phyloP scores from a whole-genome alignment of 2,113 vertebrate genomes.

The Zosterops hypoxanthus region DNA sequence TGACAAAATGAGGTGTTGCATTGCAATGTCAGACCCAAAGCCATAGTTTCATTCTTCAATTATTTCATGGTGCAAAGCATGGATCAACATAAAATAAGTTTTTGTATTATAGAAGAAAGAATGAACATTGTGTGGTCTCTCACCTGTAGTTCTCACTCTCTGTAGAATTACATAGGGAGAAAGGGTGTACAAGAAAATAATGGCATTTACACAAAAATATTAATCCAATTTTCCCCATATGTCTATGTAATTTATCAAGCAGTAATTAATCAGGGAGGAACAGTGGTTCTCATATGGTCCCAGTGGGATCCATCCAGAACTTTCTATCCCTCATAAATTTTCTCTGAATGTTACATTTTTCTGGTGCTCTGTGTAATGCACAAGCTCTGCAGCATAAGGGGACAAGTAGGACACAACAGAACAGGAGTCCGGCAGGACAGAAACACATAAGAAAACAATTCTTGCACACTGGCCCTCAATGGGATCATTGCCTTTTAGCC shows the following conservation, averaged over 20 bases:
- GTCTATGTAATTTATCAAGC: neutral
- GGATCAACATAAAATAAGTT: neutral
- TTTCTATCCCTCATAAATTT: neutral
- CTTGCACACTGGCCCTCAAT: neutral
- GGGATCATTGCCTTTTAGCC: neutral
- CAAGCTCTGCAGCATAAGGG: neutral
- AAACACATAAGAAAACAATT: neutral
- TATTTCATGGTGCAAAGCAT: neutral
- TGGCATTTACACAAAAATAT: neutral
- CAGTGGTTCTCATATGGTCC: neutral
- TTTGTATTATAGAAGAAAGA: neutral
- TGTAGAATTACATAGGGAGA: neutral
- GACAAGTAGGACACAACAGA: rapidly evolving
- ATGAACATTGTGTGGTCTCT: neutral
- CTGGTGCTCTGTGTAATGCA: neutral
- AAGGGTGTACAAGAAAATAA: neutral
- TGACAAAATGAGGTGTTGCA: neutral
- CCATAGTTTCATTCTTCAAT: neutral
- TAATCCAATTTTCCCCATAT: neutral
- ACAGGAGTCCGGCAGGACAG: neutral
- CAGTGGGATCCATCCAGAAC: neutral
- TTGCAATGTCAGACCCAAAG: neutral
- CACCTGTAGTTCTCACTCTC: neutral
- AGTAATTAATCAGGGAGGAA: neutral
- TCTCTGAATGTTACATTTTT: neutral